Evolutionary conservation across 1,140 invertebrate genomes (phyloP), one percentile per base, ranked within the genome.

Genomic region (Ladona fulva): DNA sequence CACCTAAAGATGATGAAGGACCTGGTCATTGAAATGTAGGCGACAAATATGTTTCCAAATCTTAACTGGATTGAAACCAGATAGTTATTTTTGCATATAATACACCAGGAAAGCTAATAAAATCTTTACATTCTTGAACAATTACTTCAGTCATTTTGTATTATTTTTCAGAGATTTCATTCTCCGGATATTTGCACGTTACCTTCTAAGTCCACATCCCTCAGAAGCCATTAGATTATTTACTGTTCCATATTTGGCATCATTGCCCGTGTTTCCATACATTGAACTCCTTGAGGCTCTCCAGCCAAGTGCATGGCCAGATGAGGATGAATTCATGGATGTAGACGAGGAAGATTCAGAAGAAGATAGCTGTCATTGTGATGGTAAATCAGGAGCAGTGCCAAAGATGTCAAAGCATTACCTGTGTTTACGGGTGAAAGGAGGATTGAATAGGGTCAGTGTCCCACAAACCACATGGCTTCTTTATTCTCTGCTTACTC

Each of bases 401-500:
- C 3, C 52, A 66, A 66, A 22, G 52, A 16, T 83, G 82, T 78
- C 78, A 85, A 37, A 80, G 82, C 66, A 79, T 79, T 80, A 79
- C 77, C 77, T 77, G 75, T 75, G 24, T 66, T 80, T 37, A 29
- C n/a, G 5, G 3, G 3, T 66, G 3, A 16, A 22, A 66, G 52
- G n/a, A 6, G 52, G n/a, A 66, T 66, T 42, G 59, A 77, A 42
- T 24, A 25, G 3, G 77, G 81, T n/a, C 83, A 83, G 66, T 83
- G 82, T 78, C 77, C 78, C 75, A 81, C 79, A 78, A 82, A 82
- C 74, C 81, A 81, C 52, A 76, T 86, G 29, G 76, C 80, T 16
- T 86, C 85, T 91, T 0, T 90, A 90, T 85, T 90, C 90, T 24
- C 84, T 93, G 8, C 83, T 94, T 24, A 85, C 88, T 5, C 82